A percentile compares a stretch with the other conserved stretches of the same genome.
Conservation (phyloP, 2,113 vertebrate species). For the Myotis lucifugus region DNA sequence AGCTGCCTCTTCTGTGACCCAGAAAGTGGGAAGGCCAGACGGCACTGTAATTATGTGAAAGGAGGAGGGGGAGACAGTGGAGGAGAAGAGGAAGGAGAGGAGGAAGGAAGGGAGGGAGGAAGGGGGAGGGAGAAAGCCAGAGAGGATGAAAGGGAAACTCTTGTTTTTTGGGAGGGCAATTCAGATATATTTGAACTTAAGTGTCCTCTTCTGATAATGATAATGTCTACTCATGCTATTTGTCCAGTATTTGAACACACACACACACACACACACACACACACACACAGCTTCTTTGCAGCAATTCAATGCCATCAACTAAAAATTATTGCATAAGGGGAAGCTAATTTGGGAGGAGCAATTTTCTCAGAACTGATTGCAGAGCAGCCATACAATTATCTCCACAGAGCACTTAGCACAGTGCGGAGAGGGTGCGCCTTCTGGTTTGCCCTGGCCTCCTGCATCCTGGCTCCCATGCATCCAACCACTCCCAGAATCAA, state of each 20-base stretch:
- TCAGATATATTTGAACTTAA: background rate
- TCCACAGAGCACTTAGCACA: background rate
- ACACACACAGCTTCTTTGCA: background rate
- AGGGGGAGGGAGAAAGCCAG: background rate
- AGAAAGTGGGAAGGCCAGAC: background rate
- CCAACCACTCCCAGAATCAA: background rate
- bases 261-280: too few relatives aligned
- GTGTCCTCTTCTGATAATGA: background rate
- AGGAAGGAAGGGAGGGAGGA: too few relatives aligned
- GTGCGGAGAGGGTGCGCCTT: background rate
- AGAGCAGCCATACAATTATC: conserved; percentile 71
- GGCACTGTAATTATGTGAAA: too few relatives aligned
- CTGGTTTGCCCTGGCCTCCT: background rate
- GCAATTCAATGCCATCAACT: conserved; percentile 60
- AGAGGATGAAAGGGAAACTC: background rate
- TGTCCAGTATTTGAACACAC: background rate
- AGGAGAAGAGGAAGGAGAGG: too few relatives aligned
- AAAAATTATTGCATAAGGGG: conserved; percentile 73
- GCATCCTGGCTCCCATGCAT: background rate
- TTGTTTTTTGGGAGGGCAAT: background rate
- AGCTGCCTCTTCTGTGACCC: background rate
- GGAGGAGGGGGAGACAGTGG: rapidly evolving
- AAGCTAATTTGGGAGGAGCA: conserved; percentile 78
- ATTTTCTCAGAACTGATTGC: conserved; percentile 77
- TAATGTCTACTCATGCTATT: background rate